Percentiles rank a stretch among this genome's conserved stretches.
These are phyloP conservation scores for Drosophila colorata DNA, from an alignment of 2,888 invertebrate genomes.

Conservation along the genomic window DNA sequence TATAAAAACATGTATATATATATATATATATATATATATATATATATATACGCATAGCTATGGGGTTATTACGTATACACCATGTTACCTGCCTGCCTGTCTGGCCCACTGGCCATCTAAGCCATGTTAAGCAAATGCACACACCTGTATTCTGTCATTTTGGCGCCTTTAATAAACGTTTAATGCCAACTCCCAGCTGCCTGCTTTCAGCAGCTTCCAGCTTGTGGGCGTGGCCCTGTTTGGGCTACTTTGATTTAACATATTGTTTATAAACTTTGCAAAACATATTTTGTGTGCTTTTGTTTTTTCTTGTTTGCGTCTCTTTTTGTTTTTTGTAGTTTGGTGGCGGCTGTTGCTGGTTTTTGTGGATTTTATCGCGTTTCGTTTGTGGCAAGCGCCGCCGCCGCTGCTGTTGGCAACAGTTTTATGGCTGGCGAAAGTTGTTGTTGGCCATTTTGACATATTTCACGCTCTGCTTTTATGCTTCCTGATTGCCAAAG, in stretches of 20 bases:
- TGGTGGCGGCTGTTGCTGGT: constrained; percentile 20
- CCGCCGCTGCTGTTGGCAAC: constrained; percentile 45
- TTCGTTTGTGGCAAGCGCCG: constrained; percentile 13
- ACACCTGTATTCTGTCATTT: constrained; percentile 76
- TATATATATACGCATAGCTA: constrained; percentile 7
- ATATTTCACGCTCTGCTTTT: constrained; percentile 63
- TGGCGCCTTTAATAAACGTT: constrained; percentile 74
- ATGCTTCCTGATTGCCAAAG: constrained; percentile 37
- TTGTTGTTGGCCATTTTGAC: constrained; percentile 54
- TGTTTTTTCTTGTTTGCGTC: constrained; percentile 7
- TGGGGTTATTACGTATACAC: constrained; percentile 45
- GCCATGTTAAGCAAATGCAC: constrained; percentile 20
- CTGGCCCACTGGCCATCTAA: not conserved
- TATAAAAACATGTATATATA: not conserved
- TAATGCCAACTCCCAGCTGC: constrained; percentile 31
- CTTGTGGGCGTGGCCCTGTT: constrained; percentile 24
- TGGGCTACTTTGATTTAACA: constrained; percentile 42
- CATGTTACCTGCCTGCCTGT: constrained; percentile 18
- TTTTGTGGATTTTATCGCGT: constrained; percentile 40
- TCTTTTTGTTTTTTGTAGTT: constrained; percentile 11
- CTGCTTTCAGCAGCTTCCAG: not conserved
- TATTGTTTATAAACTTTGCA: constrained; percentile 61
- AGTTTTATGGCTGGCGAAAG: constrained; percentile 45
- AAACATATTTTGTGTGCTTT: constrained; percentile 38
- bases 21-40: not conserved